Evolutionary conservation across 2,113 vertebrate genomes (phyloP).

Genomic region (Synchiropus splendidus): DNA sequence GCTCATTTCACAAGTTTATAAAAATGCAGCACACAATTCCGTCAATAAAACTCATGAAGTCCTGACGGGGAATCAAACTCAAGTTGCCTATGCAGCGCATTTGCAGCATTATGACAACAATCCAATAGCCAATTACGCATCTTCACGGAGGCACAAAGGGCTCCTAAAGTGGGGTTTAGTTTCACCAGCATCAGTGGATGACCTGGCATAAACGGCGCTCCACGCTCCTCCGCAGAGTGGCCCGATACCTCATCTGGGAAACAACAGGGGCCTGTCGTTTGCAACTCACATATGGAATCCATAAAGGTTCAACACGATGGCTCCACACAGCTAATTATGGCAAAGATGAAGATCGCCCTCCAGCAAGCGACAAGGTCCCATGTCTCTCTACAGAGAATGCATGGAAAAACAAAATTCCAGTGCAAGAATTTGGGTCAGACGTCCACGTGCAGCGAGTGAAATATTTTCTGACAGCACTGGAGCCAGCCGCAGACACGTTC

Average conservation of each 20-base stretch:
- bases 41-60: no score
- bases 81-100: no score
- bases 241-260: slow-evolving; percentile 11
- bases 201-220: slow-evolving; percentile 11
- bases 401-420: slow-evolving; percentile 34
- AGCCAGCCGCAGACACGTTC: no score
- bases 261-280: slow-evolving; percentile 13
- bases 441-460: slow-evolving; percentile 4
- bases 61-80: no score
- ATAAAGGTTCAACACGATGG: slow-evolving; percentile 19
- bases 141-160: no score
- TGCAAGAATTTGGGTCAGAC: slow-evolving; percentile 29
- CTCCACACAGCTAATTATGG: slow-evolving; percentile 9
- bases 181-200: slow-evolving; percentile 11
- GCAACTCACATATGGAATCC: slow-evolving; percentile 28
- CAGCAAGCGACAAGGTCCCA: slow-evolving; percentile 13
- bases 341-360: slow-evolving; percentile 16
- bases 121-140: no score
- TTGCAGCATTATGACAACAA: no score
- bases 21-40: no score
- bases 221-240: slow-evolving; percentile 1
- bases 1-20: no score
- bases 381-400: slow-evolving; percentile 10
- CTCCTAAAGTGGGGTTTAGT: no score
- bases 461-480: no score